Base-by-base conservation (phyloP, 1,140 invertebrate genomes). In the Lutraria rhynchaena region DNA sequence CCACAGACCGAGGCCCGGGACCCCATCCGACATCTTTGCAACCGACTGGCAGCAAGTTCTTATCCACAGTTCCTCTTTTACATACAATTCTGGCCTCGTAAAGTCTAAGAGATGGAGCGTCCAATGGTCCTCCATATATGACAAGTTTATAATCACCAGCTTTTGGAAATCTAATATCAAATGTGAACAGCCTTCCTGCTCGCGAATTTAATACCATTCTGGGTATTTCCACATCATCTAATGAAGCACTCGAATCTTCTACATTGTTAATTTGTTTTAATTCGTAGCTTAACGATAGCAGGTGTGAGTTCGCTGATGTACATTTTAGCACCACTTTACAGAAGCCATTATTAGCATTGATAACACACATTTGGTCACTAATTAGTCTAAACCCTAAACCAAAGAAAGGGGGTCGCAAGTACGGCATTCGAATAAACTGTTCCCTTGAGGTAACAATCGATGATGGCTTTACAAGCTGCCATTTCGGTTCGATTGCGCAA, bases 171-270 rank as follows among this genome's bases (percentile, higher is more conserved):
- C 76, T 61, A 15, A 86, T 76, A 19, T 82, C 49, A 55, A 86
- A 84, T 11, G 49, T 63, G 60, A 81, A 84, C 1, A 53, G 29
- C 37, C 82, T 74, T 3, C 61, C 80, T 49, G 76, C 71, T 55
- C 85, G 73, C 3, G 76, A 81, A 61, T 82, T 84, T 0, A 83
- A 65, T 0, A 86, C 85, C 31, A 86, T 67, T 63, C 83, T 75
- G n/a, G 85, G 70, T 29, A 86, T 70, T 4, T 78, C 46, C 44
- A 81, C 65, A 0, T 33, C 60, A 22, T 65, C 37, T 0, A 71
- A 11, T 37, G 77, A 65, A 22, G 35, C 11, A 46, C 27, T 29
- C 4, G 73, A 31, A 35, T 83, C 71, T 3, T 41, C 37, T 7
- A 15, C 37, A 7, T 41, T 41, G 37, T 41, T 41, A 5, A 15